Conservation (phyloP, 2,113 vertebrate genomes). For the Pluvianellus socialis region DNA sequence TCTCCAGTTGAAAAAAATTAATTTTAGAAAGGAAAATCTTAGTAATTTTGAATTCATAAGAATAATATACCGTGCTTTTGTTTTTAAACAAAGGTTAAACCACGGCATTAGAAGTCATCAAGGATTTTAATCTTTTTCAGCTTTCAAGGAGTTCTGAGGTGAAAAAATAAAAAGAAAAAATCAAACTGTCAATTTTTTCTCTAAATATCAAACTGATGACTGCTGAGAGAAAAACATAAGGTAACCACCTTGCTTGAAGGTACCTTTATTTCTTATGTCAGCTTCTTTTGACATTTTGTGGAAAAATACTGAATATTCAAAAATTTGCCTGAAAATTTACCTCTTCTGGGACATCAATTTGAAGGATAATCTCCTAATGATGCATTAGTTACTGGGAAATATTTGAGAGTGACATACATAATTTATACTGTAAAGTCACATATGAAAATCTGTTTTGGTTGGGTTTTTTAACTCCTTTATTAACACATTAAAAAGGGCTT, state of each 20-base stretch:
- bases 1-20: neutral
- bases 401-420: slow-evolving; percentile 4
- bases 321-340: slow-evolving; percentile 13
- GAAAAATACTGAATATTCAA: slow-evolving; percentile 13
- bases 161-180: neutral
- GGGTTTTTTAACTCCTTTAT: neutral
- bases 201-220: neutral
- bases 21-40: neutral
- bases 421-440: neutral
- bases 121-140: neutral
- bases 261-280: neutral
- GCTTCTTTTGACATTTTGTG: neutral
- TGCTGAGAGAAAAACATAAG: neutral
- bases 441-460: neutral
- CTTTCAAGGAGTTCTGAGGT: neutral
- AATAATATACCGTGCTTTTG: neutral
- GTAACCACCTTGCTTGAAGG: neutral
- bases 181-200: neutral
- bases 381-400: slow-evolving; percentile 2
- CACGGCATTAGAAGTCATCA: neutral
- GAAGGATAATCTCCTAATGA: slow-evolving; percentile 24
- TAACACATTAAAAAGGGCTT: neutral
- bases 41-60: neutral
- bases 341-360: neutral
- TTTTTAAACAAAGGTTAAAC: neutral